Evolutionary conservation across 2,888 invertebrate genomes (phyloP).

Genomic region (Linyphia triangularis): DNA sequence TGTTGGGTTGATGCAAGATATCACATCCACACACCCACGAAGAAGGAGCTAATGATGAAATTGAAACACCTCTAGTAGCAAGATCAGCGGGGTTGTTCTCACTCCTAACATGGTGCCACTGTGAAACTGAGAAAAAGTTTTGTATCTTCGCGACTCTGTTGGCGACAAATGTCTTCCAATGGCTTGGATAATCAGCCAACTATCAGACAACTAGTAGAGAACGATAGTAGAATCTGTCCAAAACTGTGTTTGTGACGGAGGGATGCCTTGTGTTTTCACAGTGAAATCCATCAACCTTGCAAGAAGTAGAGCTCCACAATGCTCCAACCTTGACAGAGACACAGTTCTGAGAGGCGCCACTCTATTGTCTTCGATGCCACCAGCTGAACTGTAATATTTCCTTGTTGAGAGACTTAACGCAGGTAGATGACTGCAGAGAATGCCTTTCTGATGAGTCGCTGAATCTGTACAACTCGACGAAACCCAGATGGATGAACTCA

Average conservation of each 20-base stretch:
- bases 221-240: constrained; percentile 76
- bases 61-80: too few relatives aligned
- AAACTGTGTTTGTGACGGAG: constrained; percentile 13
- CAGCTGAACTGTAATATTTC: constrained; percentile 40
- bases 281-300: constrained; percentile 7
- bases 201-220: too few relatives aligned
- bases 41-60: too few relatives aligned
- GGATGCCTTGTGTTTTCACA: background rate
- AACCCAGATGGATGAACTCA: too few relatives aligned
- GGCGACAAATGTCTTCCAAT: constrained; percentile 76
- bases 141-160: constrained; percentile 77
- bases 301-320: constrained; percentile 71
- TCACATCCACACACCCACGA: too few relatives aligned
- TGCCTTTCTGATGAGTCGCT: constrained; percentile 76
- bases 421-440: constrained; percentile 76
- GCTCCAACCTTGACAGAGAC: constrained; percentile 76
- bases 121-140: too few relatives aligned
- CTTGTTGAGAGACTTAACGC: constrained; percentile 29
- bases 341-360: constrained; percentile 74
- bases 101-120: too few relatives aligned
- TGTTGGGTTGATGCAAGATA: too few relatives aligned
- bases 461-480: constrained; percentile 75
- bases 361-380: constrained; percentile 74
- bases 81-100: too few relatives aligned
- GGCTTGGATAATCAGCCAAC: too few relatives aligned